These are phyloP conservation scores for Rotaria socialis DNA, from an alignment of 2,888 invertebrate genomes.

Conservation along the genomic window DNA sequence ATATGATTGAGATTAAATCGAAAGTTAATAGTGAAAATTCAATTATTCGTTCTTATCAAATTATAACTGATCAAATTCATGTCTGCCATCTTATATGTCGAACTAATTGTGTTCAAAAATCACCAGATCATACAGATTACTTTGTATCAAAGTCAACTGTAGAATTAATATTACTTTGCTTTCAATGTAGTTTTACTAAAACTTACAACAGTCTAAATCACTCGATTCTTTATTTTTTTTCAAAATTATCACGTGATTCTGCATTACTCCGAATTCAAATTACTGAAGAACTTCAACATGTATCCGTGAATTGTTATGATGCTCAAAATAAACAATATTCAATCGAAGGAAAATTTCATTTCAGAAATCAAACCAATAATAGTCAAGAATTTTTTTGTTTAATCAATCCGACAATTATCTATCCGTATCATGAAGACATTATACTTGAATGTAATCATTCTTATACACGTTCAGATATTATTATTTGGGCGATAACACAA, in stretches of 20 bases:
- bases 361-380: neutral
- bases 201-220: neutral
- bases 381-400: neutral
- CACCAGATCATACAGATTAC: neutral
- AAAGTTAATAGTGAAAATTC: neutral
- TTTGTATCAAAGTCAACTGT: neutral
- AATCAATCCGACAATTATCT: neutral
- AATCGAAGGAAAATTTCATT: neutral
- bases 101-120: slow-evolving; percentile 13
- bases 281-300: neutral
- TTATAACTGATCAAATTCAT: neutral
- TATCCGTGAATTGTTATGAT: neutral
- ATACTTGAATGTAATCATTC: neutral
- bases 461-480: neutral
- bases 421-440: neutral
- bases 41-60: neutral
- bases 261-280: neutral
- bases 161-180: neutral
- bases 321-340: neutral
- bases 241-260: neutral
- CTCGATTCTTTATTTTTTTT: neutral
- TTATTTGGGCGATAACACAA: neutral
- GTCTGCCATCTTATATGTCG: neutral
- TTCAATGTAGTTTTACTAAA: neutral
- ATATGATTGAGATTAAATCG: neutral